Evolutionary conservation across 2,888 invertebrate genomes (phyloP), one percentile per base, ranked within the genome.

Genomic region (Proisotoma minuta): DNA sequence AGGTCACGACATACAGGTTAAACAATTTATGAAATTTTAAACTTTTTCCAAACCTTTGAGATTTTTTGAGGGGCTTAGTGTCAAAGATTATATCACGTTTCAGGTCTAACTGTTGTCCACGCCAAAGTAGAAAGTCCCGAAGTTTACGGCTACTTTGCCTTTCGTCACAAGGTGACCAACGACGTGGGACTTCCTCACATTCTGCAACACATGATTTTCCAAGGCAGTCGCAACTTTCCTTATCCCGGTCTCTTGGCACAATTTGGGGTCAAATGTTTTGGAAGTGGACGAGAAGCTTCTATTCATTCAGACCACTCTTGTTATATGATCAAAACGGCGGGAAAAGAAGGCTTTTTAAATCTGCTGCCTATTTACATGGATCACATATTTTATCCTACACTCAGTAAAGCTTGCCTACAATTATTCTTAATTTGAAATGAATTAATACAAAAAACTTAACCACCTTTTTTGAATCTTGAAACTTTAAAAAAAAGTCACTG

Each of bases 281-380:
- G 59, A 0, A 23, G 23, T 1, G 52, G 59, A 20, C 43, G 59
- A 12, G 34, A 59, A 26, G 59, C 57, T 3, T 28, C 60, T 59
- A 56, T 51, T 3, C 39, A 63, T 23, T 18, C 39, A 22, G 62
- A 65, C 39, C 65, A 65, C 40, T 29, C 65, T 2, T 53, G 40
- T 23, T 60, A 62, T 23, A 34, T 26, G 2, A 52, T 65, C 26
- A 57, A 47, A 10, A 51, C 65, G 24, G 60, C 59, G 3, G 65
- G 65, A 2, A 59, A 50, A 15, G 51, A 62, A 50, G 65, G 65
- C 1, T 65, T 62, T 40, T 20, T 59, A 20, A 26, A 29, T 20
- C 60, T 65, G 15, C 65, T 65, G 50, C 65, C 65, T 0, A 59
- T 65, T 8, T 62, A 62, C 40, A 34, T 62, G 26, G 65, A 65